Evolutionary conservation across 2,888 invertebrate genomes (phyloP), one percentile per base, ranked within the genome.

Genomic region (Ceraclea dissimilis): DNA sequence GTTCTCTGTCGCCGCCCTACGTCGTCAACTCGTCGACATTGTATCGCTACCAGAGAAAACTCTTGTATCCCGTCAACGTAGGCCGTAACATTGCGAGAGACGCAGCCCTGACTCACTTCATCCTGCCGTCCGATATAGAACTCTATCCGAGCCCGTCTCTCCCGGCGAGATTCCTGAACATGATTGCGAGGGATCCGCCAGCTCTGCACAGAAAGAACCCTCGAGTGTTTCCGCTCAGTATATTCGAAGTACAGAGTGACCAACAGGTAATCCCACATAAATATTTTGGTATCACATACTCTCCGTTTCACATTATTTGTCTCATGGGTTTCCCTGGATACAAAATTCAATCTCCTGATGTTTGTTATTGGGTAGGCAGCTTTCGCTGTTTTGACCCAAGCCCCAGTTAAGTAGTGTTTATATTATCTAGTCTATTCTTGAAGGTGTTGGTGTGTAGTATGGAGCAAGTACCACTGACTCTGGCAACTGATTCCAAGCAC

Each of bases 21-120:
- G 70, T 76, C 49, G 77, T 84, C 39, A 81, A 82, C 60, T 71
- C 79, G 1, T 80, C 82, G 0, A 79, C 81, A 59, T 83, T 90
- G 66, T 91, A 90, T 71, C 91, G 88, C 74, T 82, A 82, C 51
- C 82, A 85, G 65, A 90, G 90, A 69, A 88, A 86, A 66, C 77
- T 93, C 10, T 72, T 91, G 19, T 94, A 94, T 69, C 93, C 93
- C 2, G 90, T 94, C 56, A 94, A 94, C 71, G 90, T 93, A 10
- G 93, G 90, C 0, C 79, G 93, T 26, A 93, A 93, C 70, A 81
- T 93, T n/a, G 93, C 93, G 1, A 79, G 93, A 48, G 90, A 90
- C 65, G 81, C 85, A 26, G 88, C 92, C 0, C 79, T 86, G 47
- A 93, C 93, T 0, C 85, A 90, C 69, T 93, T 82, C 69, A 80